These are phyloP conservation scores for Drosophila fuyamai DNA, from an alignment of 1,140 invertebrate species.

Conservation along the genomic window DNA sequence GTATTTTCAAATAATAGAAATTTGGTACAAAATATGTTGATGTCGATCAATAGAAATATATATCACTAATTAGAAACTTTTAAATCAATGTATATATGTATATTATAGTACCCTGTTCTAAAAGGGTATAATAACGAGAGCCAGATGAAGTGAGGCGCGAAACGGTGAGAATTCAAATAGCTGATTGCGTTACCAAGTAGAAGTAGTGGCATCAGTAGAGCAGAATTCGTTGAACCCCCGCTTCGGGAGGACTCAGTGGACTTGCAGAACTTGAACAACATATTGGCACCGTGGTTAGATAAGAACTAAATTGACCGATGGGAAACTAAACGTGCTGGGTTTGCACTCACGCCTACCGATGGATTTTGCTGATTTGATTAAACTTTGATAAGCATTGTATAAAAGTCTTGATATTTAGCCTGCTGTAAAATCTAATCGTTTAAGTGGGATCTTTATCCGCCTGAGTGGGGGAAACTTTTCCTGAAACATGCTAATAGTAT, in stretches of 20 bases:
- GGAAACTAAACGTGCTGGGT: neutral
- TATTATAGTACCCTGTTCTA: too few relatives aligned
- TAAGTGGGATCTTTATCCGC: neutral
- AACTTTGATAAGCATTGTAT: constrained; percentile 17
- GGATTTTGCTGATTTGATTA: constrained; percentile 29
- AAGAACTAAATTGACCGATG: constrained; percentile 20
- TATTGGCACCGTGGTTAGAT: constrained; percentile 8
- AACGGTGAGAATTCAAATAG: constrained; percentile 13
- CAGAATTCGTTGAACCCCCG: neutral
- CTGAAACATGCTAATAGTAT: neutral
- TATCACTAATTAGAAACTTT: too few relatives aligned
- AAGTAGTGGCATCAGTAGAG: constrained; percentile 8
- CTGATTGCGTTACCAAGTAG: constrained; percentile 24
- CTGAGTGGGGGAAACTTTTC: neutral
- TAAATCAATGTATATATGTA: too few relatives aligned
- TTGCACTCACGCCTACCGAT: constrained; percentile 13
- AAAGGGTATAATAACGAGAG: neutral
- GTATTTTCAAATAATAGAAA: too few relatives aligned
- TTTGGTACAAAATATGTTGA: too few relatives aligned
- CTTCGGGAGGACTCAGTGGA: neutral
- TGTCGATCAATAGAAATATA: too few relatives aligned
- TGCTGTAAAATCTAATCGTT: constrained; percentile 1
- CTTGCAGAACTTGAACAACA: neutral
- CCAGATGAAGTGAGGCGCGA: constrained; percentile 7
- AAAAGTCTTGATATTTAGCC: constrained; percentile 4